These are phyloP conservation scores for Haliclona indistincta DNA, from an alignment of 37 sponge, comb jelly and placozoan species.

Conservation along the genomic window DNA sequence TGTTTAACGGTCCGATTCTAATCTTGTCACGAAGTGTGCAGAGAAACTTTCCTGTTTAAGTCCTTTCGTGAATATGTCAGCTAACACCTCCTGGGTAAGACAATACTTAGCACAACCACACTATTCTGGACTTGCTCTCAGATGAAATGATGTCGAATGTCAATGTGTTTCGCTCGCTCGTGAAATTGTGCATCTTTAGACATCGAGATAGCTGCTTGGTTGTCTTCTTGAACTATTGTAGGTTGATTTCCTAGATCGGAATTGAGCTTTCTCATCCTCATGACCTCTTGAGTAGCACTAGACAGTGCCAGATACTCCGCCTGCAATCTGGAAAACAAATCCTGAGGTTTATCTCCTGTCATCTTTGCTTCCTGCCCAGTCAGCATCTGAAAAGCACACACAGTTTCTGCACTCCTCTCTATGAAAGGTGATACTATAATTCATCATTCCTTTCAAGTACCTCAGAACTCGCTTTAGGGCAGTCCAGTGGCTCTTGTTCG, in stretches of 20 bases:
- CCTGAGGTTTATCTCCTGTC: constrained; percentile 38
- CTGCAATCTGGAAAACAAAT: constrained; percentile 26
- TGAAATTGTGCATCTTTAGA: constrained; percentile 48
- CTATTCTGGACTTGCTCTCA: too few species aligned
- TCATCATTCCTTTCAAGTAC: constrained; percentile 16
- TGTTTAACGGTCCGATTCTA: too few species aligned
- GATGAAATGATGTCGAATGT: too few species aligned
- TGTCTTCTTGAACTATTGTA: constrained; percentile 36
- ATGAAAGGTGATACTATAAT: constrained; percentile 11
- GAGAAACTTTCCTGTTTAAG: too few species aligned
- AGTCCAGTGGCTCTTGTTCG: constrained; percentile 30
- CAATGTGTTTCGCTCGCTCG: too few species aligned
- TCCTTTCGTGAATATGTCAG: neutral
- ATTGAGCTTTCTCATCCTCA: constrained; percentile 24
- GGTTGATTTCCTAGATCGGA: constrained; percentile 13
- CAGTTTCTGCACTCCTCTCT: neutral
- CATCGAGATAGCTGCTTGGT: constrained; percentile 41
- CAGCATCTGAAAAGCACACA: constrained; percentile 33
- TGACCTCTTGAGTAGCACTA: constrained; percentile 35
- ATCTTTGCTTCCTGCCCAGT: constrained; percentile 37
- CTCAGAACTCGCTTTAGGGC: constrained; percentile 19
- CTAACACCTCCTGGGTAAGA: neutral
- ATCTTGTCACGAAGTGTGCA: too few species aligned
- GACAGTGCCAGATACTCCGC: constrained; percentile 27
- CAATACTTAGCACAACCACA: too few species aligned